phyloP scores from a whole-genome alignment of 2,113 vertebrate species.

The Circaetus gallicus region DNA sequence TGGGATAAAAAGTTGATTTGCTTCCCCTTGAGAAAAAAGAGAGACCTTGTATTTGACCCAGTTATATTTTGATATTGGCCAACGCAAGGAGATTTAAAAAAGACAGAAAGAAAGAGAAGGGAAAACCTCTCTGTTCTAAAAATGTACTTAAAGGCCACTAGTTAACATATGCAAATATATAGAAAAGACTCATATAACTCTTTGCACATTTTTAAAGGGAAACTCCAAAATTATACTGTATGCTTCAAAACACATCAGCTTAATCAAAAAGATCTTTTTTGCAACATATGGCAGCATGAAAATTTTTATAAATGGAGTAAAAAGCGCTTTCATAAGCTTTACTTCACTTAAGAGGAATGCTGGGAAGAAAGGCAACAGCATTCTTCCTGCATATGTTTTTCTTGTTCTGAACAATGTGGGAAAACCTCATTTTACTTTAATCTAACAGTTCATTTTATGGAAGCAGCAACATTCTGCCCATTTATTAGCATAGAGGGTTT shows the following conservation, averaged over 20 bases:
- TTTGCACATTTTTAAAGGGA: conserved; percentile 63
- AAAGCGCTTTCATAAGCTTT: conserved; percentile 78
- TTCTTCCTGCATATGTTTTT: conserved; percentile 78
- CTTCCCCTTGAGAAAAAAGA: conserved; percentile 53
- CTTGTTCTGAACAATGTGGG: conserved; percentile 75
- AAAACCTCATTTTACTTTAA: conserved; percentile 78
- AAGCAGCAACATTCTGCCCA: conserved; percentile 75
- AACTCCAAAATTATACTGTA: conserved; percentile 65
- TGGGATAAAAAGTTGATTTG: conserved; percentile 78
- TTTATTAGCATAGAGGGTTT: conserved; percentile 76
- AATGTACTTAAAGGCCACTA: conserved; percentile 31
- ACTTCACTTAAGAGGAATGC: conserved; percentile 78
- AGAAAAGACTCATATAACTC: conserved; percentile 59
- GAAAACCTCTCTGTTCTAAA: conserved; percentile 37
- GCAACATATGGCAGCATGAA: conserved; percentile 75
- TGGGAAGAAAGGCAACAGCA: conserved; percentile 67
- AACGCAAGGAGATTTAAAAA: not conserved
- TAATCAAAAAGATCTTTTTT: conserved; percentile 78
- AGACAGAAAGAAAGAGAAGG: not conserved
- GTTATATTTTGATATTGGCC: conserved; percentile 70
- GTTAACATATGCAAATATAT: conserved; percentile 61
- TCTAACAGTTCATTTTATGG: conserved; percentile 78
- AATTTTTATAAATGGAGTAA: conserved; percentile 78
- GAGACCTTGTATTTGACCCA: conserved; percentile 60
- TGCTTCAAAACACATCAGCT: conserved; percentile 73